Evolutionary conservation across 1,140 invertebrate species (phyloP), one percentile per base, ranked within the genome.

Genomic region (Cydia splendana): DNA sequence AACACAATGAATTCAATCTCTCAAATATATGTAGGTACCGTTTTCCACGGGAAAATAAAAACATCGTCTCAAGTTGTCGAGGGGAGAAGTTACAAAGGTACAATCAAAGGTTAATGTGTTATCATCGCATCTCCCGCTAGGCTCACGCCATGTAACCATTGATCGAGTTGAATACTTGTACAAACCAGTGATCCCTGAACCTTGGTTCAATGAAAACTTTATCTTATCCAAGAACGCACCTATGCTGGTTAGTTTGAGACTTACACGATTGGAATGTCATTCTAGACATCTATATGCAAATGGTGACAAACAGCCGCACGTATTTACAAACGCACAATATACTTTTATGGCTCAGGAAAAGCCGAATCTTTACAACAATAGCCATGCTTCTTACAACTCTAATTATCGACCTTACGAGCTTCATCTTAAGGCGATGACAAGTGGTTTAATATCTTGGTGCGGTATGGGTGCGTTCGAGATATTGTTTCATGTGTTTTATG

Each of bases 401-500:
- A 65, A 76, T 1, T 75, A 76, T 83, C 53, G 65, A 81, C 82
- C 79, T 81, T 88, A 82, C 77, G 10, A 0, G 0, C 2, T 62
- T n/a, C 0, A 20, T 0, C 34, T 74, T 85, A 85, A 79, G 76
- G 79, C 34, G 38, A 30, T 77, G 77, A 48, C 10, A n/a, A 75
- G 10, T 75, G 76, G 9, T 45, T 67, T 65, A 2, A 24, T 48
- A 24, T 53, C 30, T 81, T 69, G 77, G 81, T 42, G 74, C 75
- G 76, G 80, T 81, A 79, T 80, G 85, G 67, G 75, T 85, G 84
- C 81, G 83, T 85, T 87, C 80, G 81, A 88, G 91, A 91, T 91
- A 92, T 92, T 92, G 90, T 92, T 92, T 91, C 89, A 91, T 87
- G 88, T 92, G 90, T 91, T 92, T 92, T 92, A 92, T 92, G 91